Base-by-base conservation (phyloP, 1,140 invertebrate genomes). In the Cyclina sinensis region DNA sequence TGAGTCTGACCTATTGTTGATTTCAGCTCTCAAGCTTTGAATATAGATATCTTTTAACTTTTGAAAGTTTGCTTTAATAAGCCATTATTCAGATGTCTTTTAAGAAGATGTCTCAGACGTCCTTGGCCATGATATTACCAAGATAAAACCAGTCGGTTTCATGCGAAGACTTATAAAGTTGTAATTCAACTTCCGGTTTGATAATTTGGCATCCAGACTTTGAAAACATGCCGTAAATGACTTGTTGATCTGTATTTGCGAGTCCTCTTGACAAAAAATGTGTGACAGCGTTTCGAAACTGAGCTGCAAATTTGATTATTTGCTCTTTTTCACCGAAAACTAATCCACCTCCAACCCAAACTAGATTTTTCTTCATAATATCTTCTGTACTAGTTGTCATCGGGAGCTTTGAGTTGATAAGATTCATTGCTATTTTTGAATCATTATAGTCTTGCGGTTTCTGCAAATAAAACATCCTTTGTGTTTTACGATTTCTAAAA, bases 191-290 rank as follows among this genome's bases (percentile, higher is more conserved):
- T 16, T 89, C 84, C 7, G 91, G 90, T 18, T 90, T 81, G 12
- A 92, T 65, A 43, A 81, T 30, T 57, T 90, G 82, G 27, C 84
- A 84, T 18, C 91, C 91, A 46, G 86, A 86, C 0, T 68, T 59
- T 24, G 87, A 78, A 78, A 89, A 94, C 90, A 94, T 91, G 59
- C 89, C 88, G 70, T 92, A 92, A 30, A 94, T 90, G 24, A 93
- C 89, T 84, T 94, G 93, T 43, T 94, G 93, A 35, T 94, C 94
- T 7, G 94, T 92, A 54, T 90, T 93, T 68, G 91, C 92, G 21
- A 94, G 68, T 1, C 90, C 84, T 39, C 80, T 83, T n/a, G 62
- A 68, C 16, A 94, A 35, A 37, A 91, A 91, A 73, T 92, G 90
- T 14, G 76, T 48, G 5, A 94, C 91, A 32, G 90, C 78, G 43